Conservation (phyloP, 2,113 vertebrate genomes). For the Lepus europaeus region DNA sequence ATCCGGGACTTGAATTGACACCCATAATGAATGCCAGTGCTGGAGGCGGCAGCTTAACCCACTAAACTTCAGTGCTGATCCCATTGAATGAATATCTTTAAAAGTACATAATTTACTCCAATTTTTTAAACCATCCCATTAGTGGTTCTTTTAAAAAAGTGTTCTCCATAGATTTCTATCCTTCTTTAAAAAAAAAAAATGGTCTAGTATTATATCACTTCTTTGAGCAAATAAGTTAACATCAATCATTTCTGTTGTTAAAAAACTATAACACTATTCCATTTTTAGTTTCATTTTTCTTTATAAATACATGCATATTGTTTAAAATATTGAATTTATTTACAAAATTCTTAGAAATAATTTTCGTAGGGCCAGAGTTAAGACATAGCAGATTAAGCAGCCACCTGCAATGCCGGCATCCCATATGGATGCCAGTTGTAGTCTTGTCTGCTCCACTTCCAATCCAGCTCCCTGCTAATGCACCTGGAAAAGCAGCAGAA, state of each 20-base stretch:
- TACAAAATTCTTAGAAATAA: neutral
- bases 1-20: too few species aligned
- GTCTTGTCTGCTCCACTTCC: too few species aligned
- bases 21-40: too few species aligned
- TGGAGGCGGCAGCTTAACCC: too few species aligned
- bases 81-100: neutral
- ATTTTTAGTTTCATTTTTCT: neutral
- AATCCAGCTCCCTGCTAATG: too few species aligned
- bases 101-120: neutral
- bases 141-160: neutral
- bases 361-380: too few species aligned
- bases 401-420: too few species aligned
- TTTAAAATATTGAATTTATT: neutral
- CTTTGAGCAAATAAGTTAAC: slow-evolving; percentile 43
- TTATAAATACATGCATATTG: neutral
- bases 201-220: neutral
- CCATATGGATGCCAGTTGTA: too few species aligned
- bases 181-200: slow-evolving; percentile 14
- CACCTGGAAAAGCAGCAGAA: too few species aligned
- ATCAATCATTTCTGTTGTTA: neutral
- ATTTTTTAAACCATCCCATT: neutral
- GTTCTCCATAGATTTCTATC: neutral
- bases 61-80: too few species aligned
- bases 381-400: too few species aligned
- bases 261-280: neutral